Percentiles rank a stretch among this genome's conserved stretches.
Evolutionary conservation across 2,113 vertebrate species (phyloP).

Genomic region (Tachycineta bicolor): DNA sequence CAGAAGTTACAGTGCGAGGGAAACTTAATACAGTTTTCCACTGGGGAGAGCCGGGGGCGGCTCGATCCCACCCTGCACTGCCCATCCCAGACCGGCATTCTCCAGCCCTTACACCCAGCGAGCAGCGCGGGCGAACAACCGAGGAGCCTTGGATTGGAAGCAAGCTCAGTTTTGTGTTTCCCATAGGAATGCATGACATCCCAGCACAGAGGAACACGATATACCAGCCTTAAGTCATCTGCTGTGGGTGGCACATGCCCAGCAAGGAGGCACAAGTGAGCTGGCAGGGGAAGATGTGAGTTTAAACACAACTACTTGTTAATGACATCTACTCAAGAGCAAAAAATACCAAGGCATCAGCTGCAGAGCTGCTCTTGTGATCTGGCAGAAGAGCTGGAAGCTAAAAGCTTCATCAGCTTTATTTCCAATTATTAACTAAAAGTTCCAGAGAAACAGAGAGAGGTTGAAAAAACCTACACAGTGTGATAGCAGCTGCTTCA

Average conservation of each 20-base stretch:
- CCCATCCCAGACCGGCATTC: neutral
- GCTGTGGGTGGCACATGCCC: neutral
- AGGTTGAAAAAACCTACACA: neutral
- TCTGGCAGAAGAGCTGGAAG: neutral
- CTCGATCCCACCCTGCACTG: neutral
- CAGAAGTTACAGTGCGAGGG: neutral
- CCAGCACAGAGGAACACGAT: neutral
- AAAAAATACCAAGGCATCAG: neutral
- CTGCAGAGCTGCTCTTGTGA: neutral
- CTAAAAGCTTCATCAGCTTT: neutral
- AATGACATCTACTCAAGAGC: neutral
- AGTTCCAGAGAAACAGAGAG: neutral
- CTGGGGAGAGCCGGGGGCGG: neutral
- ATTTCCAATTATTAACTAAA: neutral
- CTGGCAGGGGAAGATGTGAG: neutral
- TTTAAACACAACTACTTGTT: neutral
- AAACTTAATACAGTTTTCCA: slow-evolving; percentile 19
- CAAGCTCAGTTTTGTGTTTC: neutral
- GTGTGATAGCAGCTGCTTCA: neutral
- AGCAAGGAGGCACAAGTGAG: neutral
- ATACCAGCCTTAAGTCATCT: neutral
- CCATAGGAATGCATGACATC: neutral
- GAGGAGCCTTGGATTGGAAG: neutral
- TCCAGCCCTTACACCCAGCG: neutral
- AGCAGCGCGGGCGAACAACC: neutral